Base-by-base conservation (phyloP, 2,113 vertebrate species). In the Polyodon spathula region DNA sequence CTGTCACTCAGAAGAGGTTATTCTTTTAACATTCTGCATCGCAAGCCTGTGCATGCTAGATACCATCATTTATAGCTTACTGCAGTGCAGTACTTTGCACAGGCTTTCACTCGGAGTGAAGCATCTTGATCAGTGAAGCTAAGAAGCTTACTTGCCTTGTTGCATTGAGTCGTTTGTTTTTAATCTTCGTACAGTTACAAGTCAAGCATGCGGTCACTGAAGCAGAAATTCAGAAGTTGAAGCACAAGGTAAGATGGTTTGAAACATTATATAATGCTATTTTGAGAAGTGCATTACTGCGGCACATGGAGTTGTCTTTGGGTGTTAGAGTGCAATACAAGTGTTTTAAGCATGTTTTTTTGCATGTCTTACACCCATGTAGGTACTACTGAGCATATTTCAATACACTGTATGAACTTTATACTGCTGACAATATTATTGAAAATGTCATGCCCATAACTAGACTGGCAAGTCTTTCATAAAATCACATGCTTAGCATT, bases 201-300 rank as follows among this genome's bases (percentile, higher is more conserved):
- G 93, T 98, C 86, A 98, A 98, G 81, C 95, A 99, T 81, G 94
- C 92, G 53, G 93, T 98, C 79, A 99, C 95, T 59, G 94, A 98
- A 87, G 94, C 95, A 67, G 95, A 98, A 88, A 95, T 98, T 82
- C 93, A 97, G 85, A 97, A 98, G 89, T 87, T 99, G 61, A 98
- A 98, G 80, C 94, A 82, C 61, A 99, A 99, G 95, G 96, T 99
- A 93, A 88, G 93, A 68, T 65, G 37, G 54, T 66, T 43, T 69
- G n/a, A 27, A 27, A 3, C 52, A 43, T 73, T 48, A 3, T 3
- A 0, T 37, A 64, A 4, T n/a, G 0, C 37, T 54, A 74, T 63
- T 67, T 60, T 27, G 27, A 27, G 27, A 27, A 27, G 27, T 27
- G 27, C 27, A 27, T 27, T 27, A 27, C 27, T 27, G 27, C 3